Conservation (phyloP, 2,113 vertebrate species). For the Hoplias malabaricus region DNA sequence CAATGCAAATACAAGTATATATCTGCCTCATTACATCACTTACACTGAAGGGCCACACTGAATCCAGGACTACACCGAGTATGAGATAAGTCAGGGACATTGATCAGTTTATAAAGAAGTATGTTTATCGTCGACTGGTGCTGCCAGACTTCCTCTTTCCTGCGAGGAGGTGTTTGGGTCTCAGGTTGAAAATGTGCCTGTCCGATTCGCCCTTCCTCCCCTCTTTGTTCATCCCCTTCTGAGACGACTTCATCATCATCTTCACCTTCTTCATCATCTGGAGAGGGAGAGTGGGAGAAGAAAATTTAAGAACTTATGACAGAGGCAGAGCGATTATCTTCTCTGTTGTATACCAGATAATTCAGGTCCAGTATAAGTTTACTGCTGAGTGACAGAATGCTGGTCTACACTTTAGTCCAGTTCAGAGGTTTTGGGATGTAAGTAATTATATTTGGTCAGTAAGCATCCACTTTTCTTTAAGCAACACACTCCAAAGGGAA, state of each 20-base stretch:
- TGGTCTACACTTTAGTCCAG: no score
- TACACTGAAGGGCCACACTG: no score
- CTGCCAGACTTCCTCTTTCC: conserved; percentile 93
- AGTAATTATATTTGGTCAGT: no score
- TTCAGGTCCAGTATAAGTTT: background rate
- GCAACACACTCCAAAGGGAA: no score
- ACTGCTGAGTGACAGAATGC: no score
- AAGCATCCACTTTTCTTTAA: no score
- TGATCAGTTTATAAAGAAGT: no score
- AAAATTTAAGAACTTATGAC: no score
- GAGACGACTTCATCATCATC: conserved; percentile 91
- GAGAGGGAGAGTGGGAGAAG: conserved; percentile 21
- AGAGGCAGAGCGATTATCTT: no score
- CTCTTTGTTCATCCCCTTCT: conserved; percentile 89
- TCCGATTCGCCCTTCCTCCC: conserved; percentile 91
- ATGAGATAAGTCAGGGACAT: no score
- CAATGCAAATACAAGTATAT: background rate
- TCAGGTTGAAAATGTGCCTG: conserved; percentile 89
- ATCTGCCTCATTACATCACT: background rate
- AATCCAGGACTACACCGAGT: no score
- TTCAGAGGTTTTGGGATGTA: no score
- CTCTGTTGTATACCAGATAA: background rate
- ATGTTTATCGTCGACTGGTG: conserved; percentile 82
- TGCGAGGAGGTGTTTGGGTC: conserved; percentile 89
- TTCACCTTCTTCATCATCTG: conserved; percentile 94